phyloP scores from a whole-genome alignment of 2,888 invertebrate genomes.

The Dryomyza anilis region DNA sequence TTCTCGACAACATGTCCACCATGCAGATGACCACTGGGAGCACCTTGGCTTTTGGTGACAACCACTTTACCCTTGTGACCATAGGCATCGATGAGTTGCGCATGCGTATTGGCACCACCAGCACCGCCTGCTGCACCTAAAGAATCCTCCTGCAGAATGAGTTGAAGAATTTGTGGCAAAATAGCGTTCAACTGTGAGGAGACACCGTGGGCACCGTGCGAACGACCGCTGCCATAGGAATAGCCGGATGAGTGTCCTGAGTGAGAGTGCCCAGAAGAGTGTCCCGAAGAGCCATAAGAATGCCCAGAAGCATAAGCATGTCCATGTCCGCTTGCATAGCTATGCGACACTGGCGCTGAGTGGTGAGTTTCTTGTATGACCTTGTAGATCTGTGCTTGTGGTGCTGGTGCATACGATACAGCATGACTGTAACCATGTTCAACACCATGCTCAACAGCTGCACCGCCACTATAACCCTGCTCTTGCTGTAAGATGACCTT shows the following conservation, averaged over 20 bases:
- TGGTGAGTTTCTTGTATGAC: constrained; percentile 41
- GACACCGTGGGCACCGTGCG: constrained; percentile 12
- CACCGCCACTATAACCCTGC: not conserved
- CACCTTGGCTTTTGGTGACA: constrained; percentile 43
- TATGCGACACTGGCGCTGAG: constrained; percentile 30
- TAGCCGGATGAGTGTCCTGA: constrained; percentile 32
- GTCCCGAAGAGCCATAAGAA: constrained; percentile 25
- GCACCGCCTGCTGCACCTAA: constrained; percentile 30
- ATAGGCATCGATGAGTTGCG: constrained; percentile 44
- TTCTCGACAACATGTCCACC: constrained; percentile 51
- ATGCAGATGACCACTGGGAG: constrained; percentile 38
- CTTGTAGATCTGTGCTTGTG: constrained; percentile 42
- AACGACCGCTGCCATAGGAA: constrained; percentile 31
- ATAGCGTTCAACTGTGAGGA: constrained; percentile 41
- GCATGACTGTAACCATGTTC: constrained; percentile 17
- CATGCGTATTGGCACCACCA: constrained; percentile 25
- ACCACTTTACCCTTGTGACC: constrained; percentile 45
- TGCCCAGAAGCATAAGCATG: constrained; percentile 35
- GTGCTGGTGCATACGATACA: constrained; percentile 14
- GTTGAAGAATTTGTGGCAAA: constrained; percentile 51
- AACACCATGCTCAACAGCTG: constrained; percentile 2
- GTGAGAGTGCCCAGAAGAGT: constrained; percentile 30
- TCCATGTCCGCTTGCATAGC: constrained; percentile 32
- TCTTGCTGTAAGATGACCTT: constrained; percentile 31
- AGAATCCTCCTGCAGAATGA: constrained; percentile 46